These are phyloP conservation scores for Malurus alboscapulatus DNA, from an alignment of 2,113 vertebrate species.

Conservation along the genomic window DNA sequence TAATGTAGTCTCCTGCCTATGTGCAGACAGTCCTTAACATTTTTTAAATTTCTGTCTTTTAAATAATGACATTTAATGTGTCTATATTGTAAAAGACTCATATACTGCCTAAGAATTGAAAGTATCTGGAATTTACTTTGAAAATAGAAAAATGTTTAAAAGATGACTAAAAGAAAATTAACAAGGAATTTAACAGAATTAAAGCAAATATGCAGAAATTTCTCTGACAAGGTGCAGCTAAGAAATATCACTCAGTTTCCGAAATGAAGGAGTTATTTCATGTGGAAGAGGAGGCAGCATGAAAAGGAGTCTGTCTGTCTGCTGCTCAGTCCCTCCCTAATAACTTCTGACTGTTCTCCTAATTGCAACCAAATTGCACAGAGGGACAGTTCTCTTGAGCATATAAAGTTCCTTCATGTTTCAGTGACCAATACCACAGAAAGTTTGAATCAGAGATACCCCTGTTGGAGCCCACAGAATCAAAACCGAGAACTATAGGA, in stretches of 20 bases:
- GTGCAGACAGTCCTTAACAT: background rate
- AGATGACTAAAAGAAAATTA: background rate
- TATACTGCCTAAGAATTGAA: background rate
- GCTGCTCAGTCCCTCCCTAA: background rate
- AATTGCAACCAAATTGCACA: slow-evolving; percentile 4
- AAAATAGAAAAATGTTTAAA: background rate
- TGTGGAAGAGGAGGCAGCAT: background rate
- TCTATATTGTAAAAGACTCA: background rate
- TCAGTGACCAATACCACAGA: background rate
- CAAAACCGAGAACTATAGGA: background rate
- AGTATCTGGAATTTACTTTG: background rate
- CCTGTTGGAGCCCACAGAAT: background rate
- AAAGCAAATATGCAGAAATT: background rate
- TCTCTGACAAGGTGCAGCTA: background rate
- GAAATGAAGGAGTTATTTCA: background rate
- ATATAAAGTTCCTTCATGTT: background rate
- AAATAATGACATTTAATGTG: background rate
- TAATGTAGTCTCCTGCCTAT: background rate
- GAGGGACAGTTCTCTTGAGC: background rate
- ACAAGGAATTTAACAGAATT: background rate
- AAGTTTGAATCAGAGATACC: background rate
- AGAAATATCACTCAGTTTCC: background rate
- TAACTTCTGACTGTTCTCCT: background rate
- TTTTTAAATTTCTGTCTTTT: background rate
- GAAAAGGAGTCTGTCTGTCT: background rate